Base-by-base conservation (phyloP, 1,140 invertebrate genomes). In the Episyrphus balteatus region DNA sequence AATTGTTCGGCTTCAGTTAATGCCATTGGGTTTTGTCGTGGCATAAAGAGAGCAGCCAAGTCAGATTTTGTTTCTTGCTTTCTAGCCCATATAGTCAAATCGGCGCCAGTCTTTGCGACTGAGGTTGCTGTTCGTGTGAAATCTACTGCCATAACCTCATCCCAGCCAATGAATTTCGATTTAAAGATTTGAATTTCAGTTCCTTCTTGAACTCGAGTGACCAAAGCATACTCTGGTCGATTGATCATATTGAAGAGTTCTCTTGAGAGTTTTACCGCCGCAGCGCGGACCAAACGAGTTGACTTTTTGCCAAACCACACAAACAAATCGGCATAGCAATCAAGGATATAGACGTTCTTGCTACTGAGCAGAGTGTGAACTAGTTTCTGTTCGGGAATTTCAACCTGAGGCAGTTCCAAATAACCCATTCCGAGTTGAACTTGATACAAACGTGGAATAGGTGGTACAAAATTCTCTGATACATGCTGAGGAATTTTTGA, bases 261-360 rank as follows among this genome's bases (percentile, higher is more conserved):
- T 61, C 96, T 91, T 1, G 91, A 92, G 19, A 99, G 67, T 71
- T 98, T 98, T 26, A 97, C 79, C 13, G 94, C 94, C 8, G 97
- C 97, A 36, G 95, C 94, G 50, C 95, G 79, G 0, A 99, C 89
- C 46, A 99, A 69, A 45, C 94, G 73, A 0, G 95, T 96, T 0
- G 96, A 98, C 68, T 98, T 98, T 66, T 96, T 94, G 6, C 97
- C 96, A 73, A 98, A 93, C 93, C 96, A 99, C 11, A 99, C 91
- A 73, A 96, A 99, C n/a, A 99, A 80, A 70, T 99, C 97, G 31
- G 86, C 75, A 58, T 84, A 86, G 62, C 92, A 96, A 68, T 99
- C 97, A 18, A 99, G 75, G 65, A 99, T 92, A 68, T 98, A 99
- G 3, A 99, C 96, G 72, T 92, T 90, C 62, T 92, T 86, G 46